Percentiles rank a stretch among this genome's conserved stretches.
Conservation (phyloP, 2,888 invertebrate genomes). For the Dinocampus coccinellae region DNA sequence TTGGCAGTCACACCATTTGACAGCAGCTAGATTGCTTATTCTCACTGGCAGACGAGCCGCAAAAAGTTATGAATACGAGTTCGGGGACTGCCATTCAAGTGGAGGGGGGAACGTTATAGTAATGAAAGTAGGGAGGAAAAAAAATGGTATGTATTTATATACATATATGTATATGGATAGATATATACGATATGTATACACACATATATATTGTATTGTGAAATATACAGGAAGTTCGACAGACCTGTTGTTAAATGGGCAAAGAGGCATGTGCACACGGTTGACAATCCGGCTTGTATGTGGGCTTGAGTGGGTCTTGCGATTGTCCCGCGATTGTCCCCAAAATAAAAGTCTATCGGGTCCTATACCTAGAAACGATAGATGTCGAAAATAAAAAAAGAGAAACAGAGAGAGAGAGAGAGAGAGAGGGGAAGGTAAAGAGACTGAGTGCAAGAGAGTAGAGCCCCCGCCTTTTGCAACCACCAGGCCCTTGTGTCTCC, state of each 20-base stretch:
- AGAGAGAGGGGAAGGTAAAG: too few relatives aligned
- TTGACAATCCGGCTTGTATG: conserved; percentile 54
- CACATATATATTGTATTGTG: conserved; percentile 12
- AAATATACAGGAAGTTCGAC: conserved; percentile 55
- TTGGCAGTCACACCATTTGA: conserved; percentile 59
- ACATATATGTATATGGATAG: background rate
- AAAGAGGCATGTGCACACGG: conserved; percentile 51
- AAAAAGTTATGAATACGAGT: conserved; percentile 53
- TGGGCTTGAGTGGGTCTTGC: conserved; percentile 30
- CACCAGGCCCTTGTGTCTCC: conserved; percentile 25
- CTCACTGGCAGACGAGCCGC: conserved; percentile 53
- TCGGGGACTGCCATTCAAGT: conserved; percentile 23
- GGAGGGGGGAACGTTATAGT: conserved; percentile 22
- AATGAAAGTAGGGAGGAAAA: conserved; percentile 28
- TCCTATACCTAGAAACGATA: conserved; percentile 27
- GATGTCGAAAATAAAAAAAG: conserved; percentile 30
- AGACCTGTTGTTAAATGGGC: conserved; percentile 51
- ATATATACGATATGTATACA: conserved; percentile 11
- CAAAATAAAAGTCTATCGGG: conserved; percentile 12
- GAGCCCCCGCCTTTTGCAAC: conserved; percentile 31
- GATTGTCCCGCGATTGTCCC: conserved; percentile 43
- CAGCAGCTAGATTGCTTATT: conserved; percentile 53
- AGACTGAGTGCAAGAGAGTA: too few relatives aligned
- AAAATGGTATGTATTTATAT: conserved; percentile 18
- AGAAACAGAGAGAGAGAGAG: background rate